Conservation (phyloP, 2,797 vertebrate species). For the Chaenodraco wilsoni region DNA sequence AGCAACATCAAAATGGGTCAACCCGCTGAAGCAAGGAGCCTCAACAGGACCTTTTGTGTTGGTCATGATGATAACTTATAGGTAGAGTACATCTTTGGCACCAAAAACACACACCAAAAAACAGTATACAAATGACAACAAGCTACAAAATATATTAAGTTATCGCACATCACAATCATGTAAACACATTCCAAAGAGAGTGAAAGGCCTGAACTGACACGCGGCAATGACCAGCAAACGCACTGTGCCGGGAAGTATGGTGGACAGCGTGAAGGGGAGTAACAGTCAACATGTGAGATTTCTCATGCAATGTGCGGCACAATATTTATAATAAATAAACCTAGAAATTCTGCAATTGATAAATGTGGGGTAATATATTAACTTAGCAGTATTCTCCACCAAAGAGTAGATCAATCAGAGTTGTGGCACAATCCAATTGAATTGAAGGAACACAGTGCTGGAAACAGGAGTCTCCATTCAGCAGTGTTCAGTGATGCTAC, state of each 20-base stretch:
- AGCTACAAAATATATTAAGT: constrained; percentile 96
- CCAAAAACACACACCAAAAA: constrained; percentile 59
- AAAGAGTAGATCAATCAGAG: constrained; percentile 56
- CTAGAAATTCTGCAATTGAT: constrained; percentile 2
- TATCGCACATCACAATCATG: constrained; percentile 88
- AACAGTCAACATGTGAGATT: constrained; percentile 27
- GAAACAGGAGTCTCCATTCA: constrained; percentile 67
- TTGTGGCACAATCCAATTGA: constrained; percentile 76
- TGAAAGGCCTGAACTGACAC: constrained; percentile 71
- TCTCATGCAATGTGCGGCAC: constrained; percentile 24
- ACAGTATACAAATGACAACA: constrained; percentile 58
- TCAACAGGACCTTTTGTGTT: constrained; percentile 86
- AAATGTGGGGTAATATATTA: constrained; percentile 21
- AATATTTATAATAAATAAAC: constrained; percentile 7
- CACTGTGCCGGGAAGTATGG: constrained; percentile 69
- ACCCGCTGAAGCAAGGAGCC: constrained; percentile 76
- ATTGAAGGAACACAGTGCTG: constrained; percentile 52
- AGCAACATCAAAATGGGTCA: constrained; percentile 81
- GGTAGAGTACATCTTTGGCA: constrained; percentile 94
- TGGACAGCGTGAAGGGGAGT: constrained; percentile 43
- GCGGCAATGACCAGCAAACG: constrained; percentile 92
- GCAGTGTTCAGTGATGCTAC: constrained; percentile 62
- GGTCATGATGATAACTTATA: constrained; percentile 92
- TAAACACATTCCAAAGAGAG: constrained; percentile 91
- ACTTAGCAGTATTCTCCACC: constrained; percentile 24